These are phyloP conservation scores for Neoseiulus cucumeris DNA, from an alignment of 1,140 invertebrate genomes.

Conservation along the genomic window DNA sequence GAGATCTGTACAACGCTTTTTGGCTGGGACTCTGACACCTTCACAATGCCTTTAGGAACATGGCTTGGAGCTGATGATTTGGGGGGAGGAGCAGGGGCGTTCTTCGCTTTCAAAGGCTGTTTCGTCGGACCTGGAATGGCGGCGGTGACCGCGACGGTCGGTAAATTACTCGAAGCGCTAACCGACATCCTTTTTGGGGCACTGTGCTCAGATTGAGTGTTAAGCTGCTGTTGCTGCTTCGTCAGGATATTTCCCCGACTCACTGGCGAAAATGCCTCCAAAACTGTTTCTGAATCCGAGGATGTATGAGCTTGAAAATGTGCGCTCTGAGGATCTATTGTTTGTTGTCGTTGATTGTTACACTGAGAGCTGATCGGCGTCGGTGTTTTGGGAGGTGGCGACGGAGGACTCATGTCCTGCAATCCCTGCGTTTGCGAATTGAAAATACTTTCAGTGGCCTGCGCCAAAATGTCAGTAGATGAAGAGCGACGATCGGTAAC, in stretches of 20 bases:
- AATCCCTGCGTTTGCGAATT: background rate
- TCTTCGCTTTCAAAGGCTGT: background rate
- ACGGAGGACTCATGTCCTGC: background rate
- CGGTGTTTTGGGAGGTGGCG: conserved; percentile 3
- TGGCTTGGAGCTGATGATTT: background rate
- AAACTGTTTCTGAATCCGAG: too few relatives aligned
- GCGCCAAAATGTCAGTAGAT: background rate
- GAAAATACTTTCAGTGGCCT: conserved; percentile 9
- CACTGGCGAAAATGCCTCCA: too few relatives aligned
- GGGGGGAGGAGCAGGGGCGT: background rate
- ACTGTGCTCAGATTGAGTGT: too few relatives aligned
- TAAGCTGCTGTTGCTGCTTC: too few relatives aligned
- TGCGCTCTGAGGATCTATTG: background rate
- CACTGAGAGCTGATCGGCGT: background rate
- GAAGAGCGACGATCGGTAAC: too few relatives aligned
- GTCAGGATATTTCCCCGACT: too few relatives aligned
- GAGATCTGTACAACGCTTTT: too few relatives aligned
- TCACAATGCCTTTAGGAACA: background rate
- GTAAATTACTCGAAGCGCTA: background rate
- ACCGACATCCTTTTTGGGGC: too few relatives aligned
- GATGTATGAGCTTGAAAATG: too few relatives aligned
- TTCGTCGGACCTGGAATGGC: background rate
- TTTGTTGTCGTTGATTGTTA: background rate
- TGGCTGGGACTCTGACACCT: too few relatives aligned
- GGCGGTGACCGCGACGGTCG: background rate